Conservation (phyloP, 2,113 vertebrate species). For the Takifugu flavidus region DNA sequence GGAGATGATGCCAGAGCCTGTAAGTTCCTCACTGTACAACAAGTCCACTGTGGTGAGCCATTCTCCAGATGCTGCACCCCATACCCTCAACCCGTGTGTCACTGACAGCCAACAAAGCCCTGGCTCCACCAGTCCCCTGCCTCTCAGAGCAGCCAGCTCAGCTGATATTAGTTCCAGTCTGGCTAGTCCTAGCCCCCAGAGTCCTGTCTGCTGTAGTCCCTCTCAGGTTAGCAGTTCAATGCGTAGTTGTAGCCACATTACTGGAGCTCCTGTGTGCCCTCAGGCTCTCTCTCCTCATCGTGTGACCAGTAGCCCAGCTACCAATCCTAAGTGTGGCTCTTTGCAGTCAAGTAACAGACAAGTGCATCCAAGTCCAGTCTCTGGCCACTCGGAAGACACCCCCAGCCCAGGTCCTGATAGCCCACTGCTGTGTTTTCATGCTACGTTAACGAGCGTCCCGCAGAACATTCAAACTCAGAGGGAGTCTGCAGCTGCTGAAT, state of each 20-base stretch:
- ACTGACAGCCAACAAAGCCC: slow-evolving; percentile 13
- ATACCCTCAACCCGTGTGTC: not conserved
- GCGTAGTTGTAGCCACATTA: slow-evolving; percentile 15
- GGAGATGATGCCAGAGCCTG: not conserved
- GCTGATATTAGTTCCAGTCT: slow-evolving; percentile 6
- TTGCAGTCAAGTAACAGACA: not conserved
- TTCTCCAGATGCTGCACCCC: not conserved
- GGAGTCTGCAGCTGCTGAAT: not conserved
- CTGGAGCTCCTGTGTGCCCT: slow-evolving; percentile 12
- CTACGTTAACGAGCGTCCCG: not conserved
- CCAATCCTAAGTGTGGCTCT: slow-evolving; percentile 2
- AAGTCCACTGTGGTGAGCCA: slow-evolving; percentile 2
- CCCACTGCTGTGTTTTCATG: not conserved
- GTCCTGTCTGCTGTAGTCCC: slow-evolving; percentile 10
- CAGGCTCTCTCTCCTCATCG: not conserved
- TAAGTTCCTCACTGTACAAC: not conserved
- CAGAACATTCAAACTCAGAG: not conserved
- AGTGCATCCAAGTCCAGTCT: not conserved
- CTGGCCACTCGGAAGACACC: not conserved
- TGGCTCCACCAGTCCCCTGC: slow-evolving; percentile 10
- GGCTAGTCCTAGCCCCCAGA: slow-evolving; percentile 1
- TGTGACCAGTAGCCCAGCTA: not conserved
- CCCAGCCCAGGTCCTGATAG: not conserved
- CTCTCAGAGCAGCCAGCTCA: not conserved
- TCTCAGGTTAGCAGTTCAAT: slow-evolving; percentile 36